These are phyloP conservation scores for Molossus alvarezi DNA, from an alignment of 2,797 vertebrate species.

Conservation along the genomic window DNA sequence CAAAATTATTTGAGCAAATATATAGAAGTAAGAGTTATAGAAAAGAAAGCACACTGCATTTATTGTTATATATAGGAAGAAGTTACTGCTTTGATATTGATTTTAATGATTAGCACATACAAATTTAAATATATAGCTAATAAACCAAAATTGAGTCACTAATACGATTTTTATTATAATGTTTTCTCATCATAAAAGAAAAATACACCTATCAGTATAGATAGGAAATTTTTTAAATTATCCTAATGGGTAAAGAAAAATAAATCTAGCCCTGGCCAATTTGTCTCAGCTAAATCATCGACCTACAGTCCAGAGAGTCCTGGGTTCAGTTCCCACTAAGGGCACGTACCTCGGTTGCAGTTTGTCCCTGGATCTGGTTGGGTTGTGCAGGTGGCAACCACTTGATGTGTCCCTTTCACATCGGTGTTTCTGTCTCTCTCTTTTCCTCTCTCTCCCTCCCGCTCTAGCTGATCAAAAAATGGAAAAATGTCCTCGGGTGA, in stretches of 20 bases:
- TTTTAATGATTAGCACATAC: neutral
- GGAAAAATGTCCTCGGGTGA: too few relatives aligned
- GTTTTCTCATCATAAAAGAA: neutral
- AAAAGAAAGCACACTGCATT: neutral
- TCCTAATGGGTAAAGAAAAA: neutral
- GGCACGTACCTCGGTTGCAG: too few relatives aligned
- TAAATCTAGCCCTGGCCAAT: neutral
- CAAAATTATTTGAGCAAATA: neutral
- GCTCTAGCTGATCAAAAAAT: too few relatives aligned
- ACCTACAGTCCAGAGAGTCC: too few relatives aligned
- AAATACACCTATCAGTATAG: neutral
- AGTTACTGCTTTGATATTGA: neutral
- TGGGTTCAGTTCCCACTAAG: too few relatives aligned
- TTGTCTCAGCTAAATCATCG: too few relatives aligned
- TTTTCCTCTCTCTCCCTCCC: too few relatives aligned
- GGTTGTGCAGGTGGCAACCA: too few relatives aligned
- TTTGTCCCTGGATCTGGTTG: too few relatives aligned
- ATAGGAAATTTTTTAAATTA: neutral
- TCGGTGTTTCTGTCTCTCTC: too few relatives aligned
- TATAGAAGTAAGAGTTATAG: neutral
- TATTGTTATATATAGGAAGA: neutral
- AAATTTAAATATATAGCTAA: conserved; percentile 28
- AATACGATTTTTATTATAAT: neutral
- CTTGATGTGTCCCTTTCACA: too few relatives aligned
- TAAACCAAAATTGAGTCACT: conserved; percentile 1